Evolutionary conservation across 2,113 vertebrate species (phyloP).

Genomic region (Sigmodon hispidus): DNA sequence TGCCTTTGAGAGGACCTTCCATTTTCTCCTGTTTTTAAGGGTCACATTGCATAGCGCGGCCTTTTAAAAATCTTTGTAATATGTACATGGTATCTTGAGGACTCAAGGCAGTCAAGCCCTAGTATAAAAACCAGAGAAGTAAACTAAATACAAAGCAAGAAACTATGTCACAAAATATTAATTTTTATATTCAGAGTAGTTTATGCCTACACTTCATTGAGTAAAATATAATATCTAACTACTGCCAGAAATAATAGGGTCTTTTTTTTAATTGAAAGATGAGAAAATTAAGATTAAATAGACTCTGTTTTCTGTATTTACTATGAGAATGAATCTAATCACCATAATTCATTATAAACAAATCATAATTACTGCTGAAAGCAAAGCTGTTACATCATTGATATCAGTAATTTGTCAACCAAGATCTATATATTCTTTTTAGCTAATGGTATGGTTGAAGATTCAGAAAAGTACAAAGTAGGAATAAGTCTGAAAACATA

Average conservation of each 20-base stretch:
- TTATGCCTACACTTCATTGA: not conserved
- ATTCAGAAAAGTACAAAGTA: not conserved
- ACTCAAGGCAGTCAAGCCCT: constrained; percentile 72
- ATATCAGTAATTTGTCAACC: not conserved
- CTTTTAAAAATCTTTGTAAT: constrained; percentile 76
- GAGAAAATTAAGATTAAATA: not conserved
- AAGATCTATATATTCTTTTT: not conserved
- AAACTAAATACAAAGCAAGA: constrained; percentile 69
- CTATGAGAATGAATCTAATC: not conserved
- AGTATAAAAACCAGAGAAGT: constrained; percentile 71
- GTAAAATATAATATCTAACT: not conserved
- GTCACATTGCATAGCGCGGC: constrained; percentile 66
- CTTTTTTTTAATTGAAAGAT: constrained; percentile 27
- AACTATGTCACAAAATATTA: constrained; percentile 69
- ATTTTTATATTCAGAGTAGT: constrained; percentile 65
- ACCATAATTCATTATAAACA: not conserved
- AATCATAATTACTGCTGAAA: not conserved
- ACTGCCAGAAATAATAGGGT: not conserved
- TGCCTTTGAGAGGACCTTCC: constrained; percentile 59
- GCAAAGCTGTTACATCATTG: not conserved
- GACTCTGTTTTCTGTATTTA: not conserved
- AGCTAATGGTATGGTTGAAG: not conserved
- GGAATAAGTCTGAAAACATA: not conserved
- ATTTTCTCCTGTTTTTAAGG: constrained; percentile 57
- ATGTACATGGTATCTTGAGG: constrained; percentile 63